phyloP scores from a whole-genome alignment of 1,140 invertebrate species.

The Drosophila subpulchrella region DNA sequence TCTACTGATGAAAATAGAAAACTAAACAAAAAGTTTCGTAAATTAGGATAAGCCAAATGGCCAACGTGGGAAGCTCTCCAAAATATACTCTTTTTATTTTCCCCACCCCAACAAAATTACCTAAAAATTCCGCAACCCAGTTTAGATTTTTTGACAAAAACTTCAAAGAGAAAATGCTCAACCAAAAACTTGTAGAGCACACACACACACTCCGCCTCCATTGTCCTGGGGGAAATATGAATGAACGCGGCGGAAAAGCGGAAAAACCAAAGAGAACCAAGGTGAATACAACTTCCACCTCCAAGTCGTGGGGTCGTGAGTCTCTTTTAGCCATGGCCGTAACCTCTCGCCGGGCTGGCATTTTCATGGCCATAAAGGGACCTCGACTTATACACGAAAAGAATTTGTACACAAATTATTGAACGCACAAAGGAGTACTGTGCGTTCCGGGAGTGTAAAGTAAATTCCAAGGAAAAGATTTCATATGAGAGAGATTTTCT shows the following conservation, averaged over 20 bases:
- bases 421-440: slow-evolving; percentile 51
- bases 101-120: slow-evolving; percentile 1
- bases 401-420: slow-evolving; percentile 79
- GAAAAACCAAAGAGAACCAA: slow-evolving; percentile 45
- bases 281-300: slow-evolving; percentile 50
- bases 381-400: slow-evolving; percentile 25
- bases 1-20: too few species aligned
- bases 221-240: slow-evolving; percentile 78
- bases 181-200: slow-evolving; percentile 40
- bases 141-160: slow-evolving; percentile 22
- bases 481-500: not conserved
- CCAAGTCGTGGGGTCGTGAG: slow-evolving; percentile 35
- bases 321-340: slow-evolving; percentile 30
- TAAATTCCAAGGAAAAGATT: slow-evolving; percentile 1
- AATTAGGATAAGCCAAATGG: not conserved
- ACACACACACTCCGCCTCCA: slow-evolving; percentile 34
- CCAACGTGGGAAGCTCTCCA: not conserved
- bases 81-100: not conserved
- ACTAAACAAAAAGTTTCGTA: not conserved
- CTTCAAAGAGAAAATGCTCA: slow-evolving; percentile 45
- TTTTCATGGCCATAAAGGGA: slow-evolving; percentile 80
- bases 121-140: slow-evolving; percentile 11
- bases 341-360: slow-evolving; percentile 28
- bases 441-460: slow-evolving; percentile 29
- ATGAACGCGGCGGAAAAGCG: slow-evolving; percentile 53